Evolutionary conservation across 2,113 vertebrate genomes (phyloP).

Genomic region (Micromys minutus): DNA sequence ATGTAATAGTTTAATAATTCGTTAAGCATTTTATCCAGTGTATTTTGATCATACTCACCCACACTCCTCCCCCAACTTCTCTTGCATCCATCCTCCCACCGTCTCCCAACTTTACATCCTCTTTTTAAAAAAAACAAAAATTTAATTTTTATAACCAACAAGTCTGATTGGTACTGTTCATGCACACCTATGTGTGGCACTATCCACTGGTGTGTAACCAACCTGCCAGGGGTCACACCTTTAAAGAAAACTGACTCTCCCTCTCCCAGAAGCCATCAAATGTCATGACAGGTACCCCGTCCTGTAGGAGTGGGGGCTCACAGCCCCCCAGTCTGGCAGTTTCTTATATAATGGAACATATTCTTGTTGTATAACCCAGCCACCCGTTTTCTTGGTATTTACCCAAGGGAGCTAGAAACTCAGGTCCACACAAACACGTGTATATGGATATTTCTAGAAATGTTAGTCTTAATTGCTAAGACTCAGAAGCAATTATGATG

Average conservation of each 20-base stretch:
- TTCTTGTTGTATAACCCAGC: not conserved
- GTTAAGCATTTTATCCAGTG: not conserved
- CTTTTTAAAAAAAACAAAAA: not conserved
- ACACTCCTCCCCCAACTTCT: not conserved
- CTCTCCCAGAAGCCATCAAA: not conserved
- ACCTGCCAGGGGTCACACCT: not conserved
- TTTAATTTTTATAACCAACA: not conserved
- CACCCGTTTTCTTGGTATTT: not conserved
- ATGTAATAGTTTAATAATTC: not conserved
- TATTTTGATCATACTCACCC: not conserved
- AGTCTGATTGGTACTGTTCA: not conserved
- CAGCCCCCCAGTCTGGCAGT: not conserved
- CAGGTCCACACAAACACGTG: not conserved
- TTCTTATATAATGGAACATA: not conserved
- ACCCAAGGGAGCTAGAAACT: not conserved
- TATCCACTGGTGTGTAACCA: not conserved
- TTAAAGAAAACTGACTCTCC: not conserved
- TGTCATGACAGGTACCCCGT: not conserved
- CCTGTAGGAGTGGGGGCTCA: not conserved
- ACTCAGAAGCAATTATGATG: not conserved
- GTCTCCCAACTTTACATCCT: not conserved
- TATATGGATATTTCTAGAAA: not conserved
- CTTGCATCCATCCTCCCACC: not conserved
- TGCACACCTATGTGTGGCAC: not conserved
- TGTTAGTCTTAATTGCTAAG: not conserved